Base-by-base conservation (phyloP, 2,888 invertebrate species). In the Eledona agricola region DNA sequence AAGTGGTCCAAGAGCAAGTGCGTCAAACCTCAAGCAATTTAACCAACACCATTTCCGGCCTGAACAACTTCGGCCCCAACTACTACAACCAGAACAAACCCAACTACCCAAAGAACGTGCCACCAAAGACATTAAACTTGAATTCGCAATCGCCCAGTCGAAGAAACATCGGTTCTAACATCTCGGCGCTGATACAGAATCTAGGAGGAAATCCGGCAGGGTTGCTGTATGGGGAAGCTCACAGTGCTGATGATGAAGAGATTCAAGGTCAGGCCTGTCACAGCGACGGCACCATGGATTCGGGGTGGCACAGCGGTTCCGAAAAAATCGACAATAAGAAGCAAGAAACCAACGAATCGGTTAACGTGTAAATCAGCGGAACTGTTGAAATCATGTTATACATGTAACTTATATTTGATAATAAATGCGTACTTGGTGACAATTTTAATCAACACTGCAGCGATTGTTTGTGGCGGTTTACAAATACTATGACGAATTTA, bases 261-360 rank as follows among this genome's bases (percentile, higher is more conserved):
- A 66, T 73, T 19, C 67, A 71, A 19, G 74, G 73, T 19, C 74
- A 71, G 19, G 70, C 66, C 47, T 73, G 72, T 46, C 75, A 77
- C 45, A 77, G 77, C 59, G 77, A 77, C 55, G 76, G 72, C 25
- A 86, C 85, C 0, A 82, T 85, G 79, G 86, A 86, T 59, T 83
- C 85, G 0, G 86, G 86, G 0, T 86, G 87, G 85, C 86, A 86
- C 57, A 85, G 84, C 61, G 86, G 84, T 0, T 83, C 83, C 0
- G 84, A 84, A 55, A 84, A 82, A 69, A 80, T 81, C 49, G 82
- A 74, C 22, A 66, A 64, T 40, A 66, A 65, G 31, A 65, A 63
- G 28, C 67, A 67, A 23, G 67, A 67, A 46, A 63, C 57, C 28
- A 60, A 63, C 37, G 71, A 70, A 60, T 66, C 73, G 31, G 72